Evolutionary conservation across 2,888 invertebrate species (phyloP).

Genomic region (Chrysina gloriosa): DNA sequence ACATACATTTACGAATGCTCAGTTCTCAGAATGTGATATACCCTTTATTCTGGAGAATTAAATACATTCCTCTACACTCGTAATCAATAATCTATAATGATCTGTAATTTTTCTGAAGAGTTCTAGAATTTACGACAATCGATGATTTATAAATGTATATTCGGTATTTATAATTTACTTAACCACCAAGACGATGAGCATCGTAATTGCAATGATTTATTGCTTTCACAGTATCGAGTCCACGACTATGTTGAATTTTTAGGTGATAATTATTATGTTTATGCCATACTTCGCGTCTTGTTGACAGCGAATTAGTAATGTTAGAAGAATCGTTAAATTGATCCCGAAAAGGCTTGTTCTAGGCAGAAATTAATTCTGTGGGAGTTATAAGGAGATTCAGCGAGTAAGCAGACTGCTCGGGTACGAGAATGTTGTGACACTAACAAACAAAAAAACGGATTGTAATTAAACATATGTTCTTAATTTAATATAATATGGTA

Average conservation of each 20-base stretch:
- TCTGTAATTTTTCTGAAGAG: neutral
- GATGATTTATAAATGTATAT: neutral
- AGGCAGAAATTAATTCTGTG: too few species aligned
- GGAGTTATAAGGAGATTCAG: too few species aligned
- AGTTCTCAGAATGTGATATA: neutral
- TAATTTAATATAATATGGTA: slow-evolving; percentile 22
- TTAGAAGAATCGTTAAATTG: too few species aligned
- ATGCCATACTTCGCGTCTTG: too few species aligned
- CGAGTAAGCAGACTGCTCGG: neutral
- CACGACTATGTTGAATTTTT: too few species aligned
- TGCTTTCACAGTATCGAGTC: slow-evolving; percentile 2
- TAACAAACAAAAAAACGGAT: slow-evolving; percentile 1
- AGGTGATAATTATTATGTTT: too few species aligned
- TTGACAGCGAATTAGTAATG: too few species aligned
- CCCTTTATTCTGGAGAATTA: neutral
- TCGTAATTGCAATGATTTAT: slow-evolving; percentile 1
- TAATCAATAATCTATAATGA: slow-evolving; percentile 14
- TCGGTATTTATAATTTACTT: neutral
- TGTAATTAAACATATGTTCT: slow-evolving; percentile 21
- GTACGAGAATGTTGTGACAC: neutral
- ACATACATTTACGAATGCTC: neutral
- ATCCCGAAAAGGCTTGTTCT: too few species aligned
- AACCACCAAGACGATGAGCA: neutral
- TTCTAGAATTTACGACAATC: slow-evolving; percentile 4
- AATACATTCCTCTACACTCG: neutral